Conservation (phyloP, 92 coral and sea anemone species). For the Galaxea fascicularis region DNA sequence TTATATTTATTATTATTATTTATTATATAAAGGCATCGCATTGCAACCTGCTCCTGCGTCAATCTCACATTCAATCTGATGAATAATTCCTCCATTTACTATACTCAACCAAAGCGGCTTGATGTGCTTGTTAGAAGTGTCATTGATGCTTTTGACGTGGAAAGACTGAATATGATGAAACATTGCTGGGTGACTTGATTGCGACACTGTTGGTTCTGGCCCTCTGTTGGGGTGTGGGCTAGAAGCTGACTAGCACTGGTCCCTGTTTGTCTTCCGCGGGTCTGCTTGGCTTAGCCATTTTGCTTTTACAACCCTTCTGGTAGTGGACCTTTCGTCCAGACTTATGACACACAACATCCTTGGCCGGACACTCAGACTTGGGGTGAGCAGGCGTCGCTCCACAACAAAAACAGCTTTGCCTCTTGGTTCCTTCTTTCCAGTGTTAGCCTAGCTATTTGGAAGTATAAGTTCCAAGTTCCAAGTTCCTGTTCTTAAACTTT, state of each 20-base stretch:
- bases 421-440: background rate
- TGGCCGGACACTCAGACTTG: slow-evolving; percentile 23
- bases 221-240: background rate
- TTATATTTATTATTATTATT: no score
- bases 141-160: slow-evolving; percentile 7
- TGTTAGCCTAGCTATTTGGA: no score
- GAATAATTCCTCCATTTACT: slow-evolving; percentile 21
- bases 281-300: background rate
- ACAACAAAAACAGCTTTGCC: slow-evolving; percentile 6
- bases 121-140: slow-evolving; percentile 27
- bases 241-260: background rate
- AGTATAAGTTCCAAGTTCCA: no score
- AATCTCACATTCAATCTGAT: slow-evolving; percentile 29
- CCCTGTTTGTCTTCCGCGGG: background rate
- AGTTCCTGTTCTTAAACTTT: background rate
- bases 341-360: slow-evolving; percentile 15
- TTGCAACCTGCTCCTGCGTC: slow-evolving; percentile 34
- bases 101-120: slow-evolving; percentile 34
- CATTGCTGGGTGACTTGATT: background rate
- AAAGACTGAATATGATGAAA: slow-evolving; percentile 22
- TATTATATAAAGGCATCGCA: slow-evolving; percentile 33
- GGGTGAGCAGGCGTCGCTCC: slow-evolving; percentile 8
- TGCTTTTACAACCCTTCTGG: slow-evolving; percentile 28
- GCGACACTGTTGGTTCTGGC: background rate
- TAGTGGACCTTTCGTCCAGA: slow-evolving; percentile 11